Conservation (phyloP, 2,888 invertebrate genomes). For the Volucella bombylans region DNA sequence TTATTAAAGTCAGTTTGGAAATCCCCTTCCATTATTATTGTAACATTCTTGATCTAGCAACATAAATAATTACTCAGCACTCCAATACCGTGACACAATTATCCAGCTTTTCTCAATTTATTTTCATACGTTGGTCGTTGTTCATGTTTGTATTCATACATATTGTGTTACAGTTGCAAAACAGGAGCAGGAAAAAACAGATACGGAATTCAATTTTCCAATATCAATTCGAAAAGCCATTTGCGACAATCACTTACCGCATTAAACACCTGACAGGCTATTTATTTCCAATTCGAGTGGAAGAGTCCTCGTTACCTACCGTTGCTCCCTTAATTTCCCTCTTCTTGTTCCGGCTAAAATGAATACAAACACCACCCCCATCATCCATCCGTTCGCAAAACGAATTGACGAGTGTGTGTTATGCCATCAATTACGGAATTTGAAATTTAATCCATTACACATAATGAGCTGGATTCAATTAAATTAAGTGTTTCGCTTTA, state of each 20-base stretch:
- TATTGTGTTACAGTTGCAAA: conserved; percentile 15
- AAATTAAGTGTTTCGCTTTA: conserved; percentile 59
- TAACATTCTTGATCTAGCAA: not conserved
- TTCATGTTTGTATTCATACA: not conserved
- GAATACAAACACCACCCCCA: not conserved
- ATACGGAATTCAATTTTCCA: conserved; percentile 55
- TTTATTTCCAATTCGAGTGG: conserved; percentile 60
- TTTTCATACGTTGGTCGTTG: not conserved
- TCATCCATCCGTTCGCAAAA: not conserved
- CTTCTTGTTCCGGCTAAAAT: not conserved
- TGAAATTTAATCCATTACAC: conserved; percentile 70
- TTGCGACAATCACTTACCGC: conserved; percentile 59
- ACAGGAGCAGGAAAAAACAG: not conserved
- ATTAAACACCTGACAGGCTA: conserved; percentile 60
- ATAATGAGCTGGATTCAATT: conserved; percentile 66
- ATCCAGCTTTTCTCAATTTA: conserved; percentile 46
- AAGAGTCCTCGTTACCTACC: conserved; percentile 18
- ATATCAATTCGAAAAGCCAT: conserved; percentile 56
- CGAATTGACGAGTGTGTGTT: conserved; percentile 46
- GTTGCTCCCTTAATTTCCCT: not conserved
- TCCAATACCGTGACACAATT: conserved; percentile 11
- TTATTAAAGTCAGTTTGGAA: not conserved
- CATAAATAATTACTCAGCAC: conserved; percentile 3
- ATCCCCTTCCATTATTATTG: not conserved
- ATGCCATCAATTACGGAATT: conserved; percentile 68